A percentile compares a stretch with the other conserved stretches of the same genome.
Evolutionary conservation across 1,140 invertebrate genomes (phyloP).

Genomic region (Hypsibius dujardini): DNA sequence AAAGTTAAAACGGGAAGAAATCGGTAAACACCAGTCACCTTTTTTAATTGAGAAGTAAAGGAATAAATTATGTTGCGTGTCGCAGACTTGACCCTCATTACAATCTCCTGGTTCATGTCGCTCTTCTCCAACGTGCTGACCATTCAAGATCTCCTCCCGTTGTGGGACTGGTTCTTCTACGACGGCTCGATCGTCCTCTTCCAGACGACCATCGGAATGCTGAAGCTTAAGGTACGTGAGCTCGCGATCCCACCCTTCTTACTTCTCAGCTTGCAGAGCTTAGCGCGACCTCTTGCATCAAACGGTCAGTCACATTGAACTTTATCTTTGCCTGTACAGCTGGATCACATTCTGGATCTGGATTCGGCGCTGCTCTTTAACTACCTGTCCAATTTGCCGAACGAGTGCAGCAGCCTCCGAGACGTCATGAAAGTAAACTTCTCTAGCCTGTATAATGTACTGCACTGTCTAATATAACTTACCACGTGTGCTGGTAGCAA

Average conservation of each 20-base stretch:
- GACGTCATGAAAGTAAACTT: slow-evolving; percentile 21
- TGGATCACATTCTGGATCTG: slow-evolving; percentile 25
- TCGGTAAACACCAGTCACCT: slow-evolving; percentile 31
- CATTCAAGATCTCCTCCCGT: slow-evolving; percentile 76
- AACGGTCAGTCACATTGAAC: slow-evolving; percentile 17
- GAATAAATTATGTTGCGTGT: slow-evolving; percentile 13
- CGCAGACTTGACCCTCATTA: slow-evolving; percentile 76
- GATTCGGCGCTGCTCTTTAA: slow-evolving; percentile 88
- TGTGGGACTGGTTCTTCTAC: slow-evolving; percentile 91
- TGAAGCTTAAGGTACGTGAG: slow-evolving; percentile 57
- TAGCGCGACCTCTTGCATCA: slow-evolving; percentile 27
- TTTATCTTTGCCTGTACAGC: background rate
- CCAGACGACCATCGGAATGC: slow-evolving; percentile 79
- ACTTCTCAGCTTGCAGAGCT: too few species aligned
- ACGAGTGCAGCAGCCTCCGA: slow-evolving; percentile 41
- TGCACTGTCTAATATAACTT: too few species aligned
- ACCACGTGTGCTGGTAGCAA: too few species aligned
- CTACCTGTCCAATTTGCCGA: slow-evolving; percentile 78
- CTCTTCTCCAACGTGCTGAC: slow-evolving; percentile 95
- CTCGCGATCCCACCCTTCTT: background rate
- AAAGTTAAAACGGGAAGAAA: slow-evolving; percentile 70
- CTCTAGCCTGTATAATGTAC: slow-evolving; percentile 7
- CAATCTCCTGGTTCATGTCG: slow-evolving; percentile 91
- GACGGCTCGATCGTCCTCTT: slow-evolving; percentile 89
- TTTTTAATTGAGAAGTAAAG: too few species aligned